Evolutionary conservation across 1,140 invertebrate genomes (phyloP).

Genomic region (Ptiloglossa arizonensis): DNA sequence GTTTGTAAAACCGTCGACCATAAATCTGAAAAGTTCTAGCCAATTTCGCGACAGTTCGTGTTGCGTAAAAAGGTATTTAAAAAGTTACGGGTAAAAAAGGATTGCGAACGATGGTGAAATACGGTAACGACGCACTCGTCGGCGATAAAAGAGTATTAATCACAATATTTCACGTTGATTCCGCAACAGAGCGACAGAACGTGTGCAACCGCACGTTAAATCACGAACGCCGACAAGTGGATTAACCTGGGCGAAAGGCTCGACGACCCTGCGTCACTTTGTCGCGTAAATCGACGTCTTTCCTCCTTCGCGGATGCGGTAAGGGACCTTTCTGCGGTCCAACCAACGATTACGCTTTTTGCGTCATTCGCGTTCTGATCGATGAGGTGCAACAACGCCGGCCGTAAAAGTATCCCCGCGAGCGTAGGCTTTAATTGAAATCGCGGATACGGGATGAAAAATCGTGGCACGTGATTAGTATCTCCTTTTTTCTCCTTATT

Average conservation of each 20-base stretch:
- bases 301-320: conserved; percentile 27
- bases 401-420: conserved; percentile 24
- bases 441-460: conserved; percentile 13
- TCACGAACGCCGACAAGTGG: conserved; percentile 53
- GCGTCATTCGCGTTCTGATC: conserved; percentile 25
- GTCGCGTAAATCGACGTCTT: conserved; percentile 47
- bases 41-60: not conserved
- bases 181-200: conserved; percentile 37
- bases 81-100: conserved; percentile 5
- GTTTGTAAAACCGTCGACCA: not conserved
- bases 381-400: conserved; percentile 28
- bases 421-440: conserved; percentile 38
- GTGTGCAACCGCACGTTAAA: conserved; percentile 48
- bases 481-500: too few species aligned
- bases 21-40: not conserved
- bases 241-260: conserved; percentile 49
- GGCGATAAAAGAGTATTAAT: conserved; percentile 44
- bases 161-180: conserved; percentile 57
- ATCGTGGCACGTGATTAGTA: not conserved
- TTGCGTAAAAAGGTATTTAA: conserved; percentile 9
- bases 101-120: conserved; percentile 50
- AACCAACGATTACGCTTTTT: conserved; percentile 34
- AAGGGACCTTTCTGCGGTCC: conserved; percentile 23
- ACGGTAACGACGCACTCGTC: conserved; percentile 42
- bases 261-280: conserved; percentile 47